Conservation (phyloP, 2,888 invertebrate species). For the Embidobia sp. region DNA sequence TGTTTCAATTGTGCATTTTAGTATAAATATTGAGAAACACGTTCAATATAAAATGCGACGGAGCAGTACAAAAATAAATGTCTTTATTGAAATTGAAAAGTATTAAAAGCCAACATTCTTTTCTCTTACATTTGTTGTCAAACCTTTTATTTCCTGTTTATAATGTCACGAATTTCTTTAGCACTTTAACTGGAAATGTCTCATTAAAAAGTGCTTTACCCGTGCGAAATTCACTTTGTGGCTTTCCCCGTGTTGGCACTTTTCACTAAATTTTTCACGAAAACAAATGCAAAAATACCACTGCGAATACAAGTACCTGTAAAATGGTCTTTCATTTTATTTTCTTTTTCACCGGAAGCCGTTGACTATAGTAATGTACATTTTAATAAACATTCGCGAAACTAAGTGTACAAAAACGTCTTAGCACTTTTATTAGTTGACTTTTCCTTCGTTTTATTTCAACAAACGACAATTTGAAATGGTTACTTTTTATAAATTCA, state of each 20-base stretch:
- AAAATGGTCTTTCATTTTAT: constrained; percentile 1
- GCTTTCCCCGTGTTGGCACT: constrained; percentile 26
- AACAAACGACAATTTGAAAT: too few species aligned
- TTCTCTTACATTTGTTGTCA: constrained; percentile 28
- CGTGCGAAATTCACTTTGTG: constrained; percentile 41
- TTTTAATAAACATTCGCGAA: constrained; percentile 3
- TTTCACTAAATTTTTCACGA: constrained; percentile 25
- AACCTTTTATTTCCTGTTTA: constrained; percentile 24
- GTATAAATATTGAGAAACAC: too few species aligned
- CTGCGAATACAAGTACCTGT: constrained; percentile 6
- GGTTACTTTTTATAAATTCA: too few species aligned
- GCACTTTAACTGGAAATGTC: constrained; percentile 29
- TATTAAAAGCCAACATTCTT: constrained; percentile 1
- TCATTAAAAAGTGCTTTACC: constrained; percentile 45
- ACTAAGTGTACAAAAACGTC: too few species aligned
- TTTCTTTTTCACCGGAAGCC: neutral
- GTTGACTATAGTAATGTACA: neutral
- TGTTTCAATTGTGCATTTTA: too few species aligned
- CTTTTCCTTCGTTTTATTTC: too few species aligned
- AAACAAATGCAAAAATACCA: constrained; percentile 23
- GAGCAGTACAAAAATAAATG: neutral
- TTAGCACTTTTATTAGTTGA: too few species aligned
- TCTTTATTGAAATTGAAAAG: neutral
- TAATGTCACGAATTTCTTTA: constrained; percentile 31
- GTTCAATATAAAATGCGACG: neutral